phyloP scores from a whole-genome alignment of 2,113 vertebrate genomes.

The Istiophorus platypterus region DNA sequence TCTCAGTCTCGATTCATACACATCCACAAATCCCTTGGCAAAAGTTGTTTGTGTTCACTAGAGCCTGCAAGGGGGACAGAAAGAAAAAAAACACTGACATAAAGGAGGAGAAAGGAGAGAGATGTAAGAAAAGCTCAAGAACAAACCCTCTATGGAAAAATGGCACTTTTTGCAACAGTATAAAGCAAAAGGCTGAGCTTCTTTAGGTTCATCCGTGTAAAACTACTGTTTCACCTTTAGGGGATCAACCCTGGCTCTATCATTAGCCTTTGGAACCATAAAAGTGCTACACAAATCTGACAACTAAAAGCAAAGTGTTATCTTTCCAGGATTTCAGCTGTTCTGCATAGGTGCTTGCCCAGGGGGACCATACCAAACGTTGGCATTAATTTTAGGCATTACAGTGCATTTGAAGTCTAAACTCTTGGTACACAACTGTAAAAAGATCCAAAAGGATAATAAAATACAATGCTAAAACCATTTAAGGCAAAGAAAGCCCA shows the following conservation, averaged over 20 bases:
- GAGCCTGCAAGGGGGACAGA: slow-evolving; percentile 73
- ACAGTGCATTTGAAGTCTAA: background rate
- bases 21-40: slow-evolving; percentile 80
- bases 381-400: background rate
- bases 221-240: slow-evolving; percentile 33
- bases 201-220: slow-evolving; percentile 29
- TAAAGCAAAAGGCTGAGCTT: slow-evolving; percentile 20
- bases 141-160: slow-evolving; percentile 33
- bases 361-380: background rate
- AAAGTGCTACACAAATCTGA: slow-evolving; percentile 9
- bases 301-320: background rate
- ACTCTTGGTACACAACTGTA: background rate
- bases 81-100: slow-evolving; percentile 42
- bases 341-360: background rate
- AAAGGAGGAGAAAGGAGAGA: slow-evolving; percentile 41
- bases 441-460: background rate
- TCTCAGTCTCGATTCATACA: slow-evolving; percentile 76
- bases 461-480: background rate
- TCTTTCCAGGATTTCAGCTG: background rate
- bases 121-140: slow-evolving; percentile 50
- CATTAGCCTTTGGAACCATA: slow-evolving; percentile 25
- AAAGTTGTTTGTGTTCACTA: slow-evolving; percentile 82
- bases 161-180: slow-evolving; percentile 27
- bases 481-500: background rate
- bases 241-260: slow-evolving; percentile 8